phyloP scores from a whole-genome alignment of 2,888 invertebrate genomes.

The Frankliniella fusca region DNA sequence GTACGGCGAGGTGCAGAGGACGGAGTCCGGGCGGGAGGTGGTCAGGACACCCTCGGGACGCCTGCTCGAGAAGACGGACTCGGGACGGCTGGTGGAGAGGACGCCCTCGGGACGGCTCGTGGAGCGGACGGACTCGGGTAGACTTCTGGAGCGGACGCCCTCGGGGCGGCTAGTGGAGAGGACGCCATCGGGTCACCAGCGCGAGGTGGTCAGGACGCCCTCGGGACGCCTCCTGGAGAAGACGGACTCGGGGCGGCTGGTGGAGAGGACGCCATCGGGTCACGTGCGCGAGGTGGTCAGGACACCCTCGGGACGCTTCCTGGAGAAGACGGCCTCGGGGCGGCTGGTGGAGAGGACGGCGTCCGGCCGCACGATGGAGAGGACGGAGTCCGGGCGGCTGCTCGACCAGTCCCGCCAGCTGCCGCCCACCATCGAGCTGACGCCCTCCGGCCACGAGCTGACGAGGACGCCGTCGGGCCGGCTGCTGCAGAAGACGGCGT shows the following conservation, averaged over 20 bases:
- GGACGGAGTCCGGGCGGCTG: neutral
- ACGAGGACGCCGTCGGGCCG: neutral
- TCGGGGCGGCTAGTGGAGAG: neutral
- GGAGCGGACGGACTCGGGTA: neutral
- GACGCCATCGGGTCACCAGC: neutral
- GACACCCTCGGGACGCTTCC: neutral
- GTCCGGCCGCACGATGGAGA: neutral
- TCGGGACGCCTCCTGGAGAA: slow-evolving; percentile 8
- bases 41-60: neutral
- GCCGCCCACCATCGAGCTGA: neutral
- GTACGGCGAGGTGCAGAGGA: neutral
- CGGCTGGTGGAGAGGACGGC: neutral
- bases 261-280: neutral
- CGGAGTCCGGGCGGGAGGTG: neutral
- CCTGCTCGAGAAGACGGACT: neutral
- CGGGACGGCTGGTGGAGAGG: neutral
- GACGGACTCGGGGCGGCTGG: neutral
- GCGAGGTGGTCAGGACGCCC: neutral
- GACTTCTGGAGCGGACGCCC: neutral
- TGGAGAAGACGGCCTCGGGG: neutral
- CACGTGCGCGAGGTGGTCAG: neutral
- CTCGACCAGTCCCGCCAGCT: neutral
- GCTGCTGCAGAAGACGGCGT: neutral
- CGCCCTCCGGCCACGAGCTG: slow-evolving; percentile 4
- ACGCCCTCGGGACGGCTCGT: neutral